Conservation (phyloP, 2,888 invertebrate genomes). For the Hoplodrina ambigua region DNA sequence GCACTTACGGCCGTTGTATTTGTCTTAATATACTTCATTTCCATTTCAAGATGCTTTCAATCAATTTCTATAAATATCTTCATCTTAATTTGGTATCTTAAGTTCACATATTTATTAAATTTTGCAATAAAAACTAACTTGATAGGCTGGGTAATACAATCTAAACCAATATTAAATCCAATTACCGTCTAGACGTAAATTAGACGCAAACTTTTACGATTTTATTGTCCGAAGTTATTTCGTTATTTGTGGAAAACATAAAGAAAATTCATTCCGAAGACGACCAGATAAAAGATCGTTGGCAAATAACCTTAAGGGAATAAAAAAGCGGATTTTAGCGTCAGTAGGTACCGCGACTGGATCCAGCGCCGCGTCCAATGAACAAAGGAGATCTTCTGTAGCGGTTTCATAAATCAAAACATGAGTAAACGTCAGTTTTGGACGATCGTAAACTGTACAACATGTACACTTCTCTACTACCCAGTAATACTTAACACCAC, state of each 20-base stretch:
- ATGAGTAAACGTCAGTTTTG: constrained; percentile 80
- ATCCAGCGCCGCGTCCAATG: constrained; percentile 61
- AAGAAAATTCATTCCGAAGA: constrained; percentile 72
- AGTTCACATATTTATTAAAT: neutral
- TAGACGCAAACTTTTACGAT: constrained; percentile 73
- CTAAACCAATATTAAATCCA: constrained; percentile 56
- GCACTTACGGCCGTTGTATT: neutral
- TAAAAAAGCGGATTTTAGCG: constrained; percentile 65
- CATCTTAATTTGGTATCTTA: no score
- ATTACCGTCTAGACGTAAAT: constrained; percentile 71
- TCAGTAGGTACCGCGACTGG: constrained; percentile 59
- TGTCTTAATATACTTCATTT: neutral
- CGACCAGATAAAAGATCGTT: constrained; percentile 69
- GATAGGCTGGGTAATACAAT: constrained; percentile 20
- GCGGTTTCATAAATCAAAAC: constrained; percentile 80
- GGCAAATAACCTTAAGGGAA: constrained; percentile 64
- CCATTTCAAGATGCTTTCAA: neutral
- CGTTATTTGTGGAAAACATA: constrained; percentile 70
- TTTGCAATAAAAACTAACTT: constrained; percentile 3
- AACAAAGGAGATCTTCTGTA: constrained; percentile 71
- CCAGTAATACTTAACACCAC: constrained; percentile 45
- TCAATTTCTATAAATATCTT: neutral
- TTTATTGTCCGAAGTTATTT: constrained; percentile 68
- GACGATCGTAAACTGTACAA: constrained; percentile 76
- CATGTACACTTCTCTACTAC: constrained; percentile 60